A percentile compares a stretch with the other conserved stretches of the same genome.
Evolutionary conservation across 1,140 invertebrate species (phyloP).

Genomic region (Onthophagus taurus): DNA sequence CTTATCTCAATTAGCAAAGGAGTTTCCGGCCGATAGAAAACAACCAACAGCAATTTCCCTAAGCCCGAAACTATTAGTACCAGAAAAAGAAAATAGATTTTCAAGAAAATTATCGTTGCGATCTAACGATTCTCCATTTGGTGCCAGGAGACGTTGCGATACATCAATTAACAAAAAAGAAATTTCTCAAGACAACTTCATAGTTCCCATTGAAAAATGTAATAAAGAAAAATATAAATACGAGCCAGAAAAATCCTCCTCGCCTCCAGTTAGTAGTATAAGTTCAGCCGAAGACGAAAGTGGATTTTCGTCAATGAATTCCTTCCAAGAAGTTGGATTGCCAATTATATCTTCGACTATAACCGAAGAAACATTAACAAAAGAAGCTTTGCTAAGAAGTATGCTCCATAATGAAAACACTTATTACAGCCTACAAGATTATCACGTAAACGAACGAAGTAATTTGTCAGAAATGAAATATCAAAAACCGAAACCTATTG

Average conservation of each 20-base stretch:
- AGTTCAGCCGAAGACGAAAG: slow-evolving; percentile 64
- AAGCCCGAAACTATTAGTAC: slow-evolving; percentile 29
- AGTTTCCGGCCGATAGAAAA: slow-evolving; percentile 27
- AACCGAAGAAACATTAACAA: slow-evolving; percentile 25
- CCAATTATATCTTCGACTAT: slow-evolving; percentile 41
- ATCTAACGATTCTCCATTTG: slow-evolving; percentile 23
- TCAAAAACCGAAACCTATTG: background rate
- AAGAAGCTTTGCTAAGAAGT: slow-evolving; percentile 25
- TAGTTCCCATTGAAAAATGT: background rate
- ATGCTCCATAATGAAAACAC: slow-evolving; percentile 24
- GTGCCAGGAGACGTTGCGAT: too few species aligned
- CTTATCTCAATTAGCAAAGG: slow-evolving; percentile 29
- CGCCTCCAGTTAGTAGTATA: slow-evolving; percentile 41
- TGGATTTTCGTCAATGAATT: slow-evolving; percentile 72
- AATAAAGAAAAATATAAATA: slow-evolving; percentile 3
- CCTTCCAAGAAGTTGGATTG: slow-evolving; percentile 66
- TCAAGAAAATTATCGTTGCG: slow-evolving; percentile 30
- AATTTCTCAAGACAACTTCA: background rate
- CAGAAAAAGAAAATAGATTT: slow-evolving; percentile 23
- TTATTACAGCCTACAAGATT: slow-evolving; percentile 13
- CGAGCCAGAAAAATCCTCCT: slow-evolving; percentile 35
- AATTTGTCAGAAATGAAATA: slow-evolving; percentile 19
- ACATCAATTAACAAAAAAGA: background rate
- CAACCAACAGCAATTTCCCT: slow-evolving; percentile 27
- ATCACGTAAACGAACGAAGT: slow-evolving; percentile 7